Evolutionary conservation across 2,888 invertebrate genomes (phyloP), one percentile per base, ranked within the genome.

Genomic region (Limnephilus lunatus): DNA sequence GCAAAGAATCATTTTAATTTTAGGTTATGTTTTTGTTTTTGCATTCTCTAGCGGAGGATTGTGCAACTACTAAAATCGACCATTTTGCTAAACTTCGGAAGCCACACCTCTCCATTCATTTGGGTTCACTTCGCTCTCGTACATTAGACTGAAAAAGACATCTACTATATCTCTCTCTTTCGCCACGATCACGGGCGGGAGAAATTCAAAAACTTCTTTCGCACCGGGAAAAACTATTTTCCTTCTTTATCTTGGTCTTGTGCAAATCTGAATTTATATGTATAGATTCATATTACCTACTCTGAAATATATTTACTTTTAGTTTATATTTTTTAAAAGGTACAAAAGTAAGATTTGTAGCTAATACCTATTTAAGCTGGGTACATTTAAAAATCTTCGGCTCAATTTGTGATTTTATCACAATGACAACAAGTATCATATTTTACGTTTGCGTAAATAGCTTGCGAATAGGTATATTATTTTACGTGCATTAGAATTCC

Each of bases 1-100:
- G 88, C 81, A 90, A 85, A 48, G 53, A 82, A 68, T 48, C 48
- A 81, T 89, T 91, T 90, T 91, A 92, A 81, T 89, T 91, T 90
- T 91, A 92, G 92, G 92, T 92, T 92, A 92, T 92, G 92, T 92
- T 92, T 92, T 90, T 91, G 91, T 92, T 92, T 89, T 92, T 53
- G 80, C 91, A 85, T 86, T 85, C 89, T 87, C 92, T 91, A 39
- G 91, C 85, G 92, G 92, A 87, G 25, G 85, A 91, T 91, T 90
- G 81, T 87, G 87, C 81, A 91, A 91, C 90, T 91, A 91, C 68
- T 85, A 81, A 53, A 89, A 91, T 92, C 92, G 92, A 92, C 92
- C 92, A 92, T 92, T 91, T 92, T 92, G 91, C 90, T 90, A 91
- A 91, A 92, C 86, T 91, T 91, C 90, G 82, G 87, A 83, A 68